Evolutionary conservation across 2,888 invertebrate genomes (phyloP), one percentile per base, ranked within the genome.

Genomic region (Agrochola macilenta): DNA sequence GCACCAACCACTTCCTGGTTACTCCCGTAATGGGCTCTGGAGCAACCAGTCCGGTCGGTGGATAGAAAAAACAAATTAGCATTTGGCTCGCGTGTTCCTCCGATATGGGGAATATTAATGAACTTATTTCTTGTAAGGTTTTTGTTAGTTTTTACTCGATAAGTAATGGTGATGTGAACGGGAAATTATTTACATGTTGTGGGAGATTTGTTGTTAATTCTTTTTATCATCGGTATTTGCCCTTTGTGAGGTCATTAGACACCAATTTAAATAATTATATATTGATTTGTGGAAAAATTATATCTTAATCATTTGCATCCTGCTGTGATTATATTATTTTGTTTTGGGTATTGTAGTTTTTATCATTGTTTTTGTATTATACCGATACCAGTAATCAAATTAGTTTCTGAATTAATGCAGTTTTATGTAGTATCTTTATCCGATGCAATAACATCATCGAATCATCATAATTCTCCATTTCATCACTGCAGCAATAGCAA

Each of bases 1-100:
- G 90, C 89, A 88, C 83, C 90, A 89, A 86, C 88, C 89, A 91
- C 93, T 94, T 94, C 94, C 94, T 93, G 92, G 91, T 92, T 86
- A 81, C 85, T 84, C 78, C 92, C 91, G 90, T 94, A 94, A 94
- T 93, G 92, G 94, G 89, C 83, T 79, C 84, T 75, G 87, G 82
- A 84, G 85, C 79, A 88, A 90, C 90, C 90, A 82, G 91, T 90
- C 89, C 80, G 81, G 88, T 86, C 78, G 83, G 87, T 84, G 85
- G 83, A 61, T 85, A 83, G 88, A 93, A 93, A 91, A 92, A 90
- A 87, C 79, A 73, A 85, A 92, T 91, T 91, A 91, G 85, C 89
- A 91, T 90, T 89, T 74, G 83, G 79, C 75, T 80, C 60, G 76
- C 84, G 77, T 64, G 77, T 70, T 77, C 43, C 73, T 69, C 75